Conservation (phyloP, 2,113 vertebrate species). For the Hemiscyllium ocellatum region DNA sequence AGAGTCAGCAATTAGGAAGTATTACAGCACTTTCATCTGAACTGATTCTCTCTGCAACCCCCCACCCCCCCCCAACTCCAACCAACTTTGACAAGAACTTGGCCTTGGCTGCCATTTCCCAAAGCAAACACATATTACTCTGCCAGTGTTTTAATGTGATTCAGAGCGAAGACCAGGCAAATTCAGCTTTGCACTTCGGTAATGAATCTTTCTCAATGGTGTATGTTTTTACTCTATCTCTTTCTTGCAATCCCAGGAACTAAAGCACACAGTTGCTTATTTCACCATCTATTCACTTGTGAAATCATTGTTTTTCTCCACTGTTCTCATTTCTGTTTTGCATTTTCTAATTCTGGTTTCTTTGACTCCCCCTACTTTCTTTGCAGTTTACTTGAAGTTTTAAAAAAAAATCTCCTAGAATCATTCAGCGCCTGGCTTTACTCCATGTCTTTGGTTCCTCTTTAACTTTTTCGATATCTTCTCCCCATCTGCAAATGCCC, state of each 20-base stretch:
- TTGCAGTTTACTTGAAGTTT: background rate
- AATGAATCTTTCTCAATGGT: background rate
- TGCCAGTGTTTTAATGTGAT: background rate
- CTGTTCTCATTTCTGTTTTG: background rate
- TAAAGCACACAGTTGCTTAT: background rate
- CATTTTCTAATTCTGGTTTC: background rate
- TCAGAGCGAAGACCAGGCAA: background rate
- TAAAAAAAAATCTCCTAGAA: background rate
- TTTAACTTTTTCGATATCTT: background rate
- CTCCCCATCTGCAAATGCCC: background rate
- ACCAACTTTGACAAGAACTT: background rate
- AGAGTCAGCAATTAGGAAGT: background rate
- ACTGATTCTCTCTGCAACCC: background rate
- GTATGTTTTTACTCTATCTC: background rate
- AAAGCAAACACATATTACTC: background rate
- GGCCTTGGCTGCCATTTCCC: background rate
- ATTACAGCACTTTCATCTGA: background rate
- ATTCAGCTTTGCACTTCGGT: background rate
- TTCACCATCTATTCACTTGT: background rate
- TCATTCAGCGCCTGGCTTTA: background rate
- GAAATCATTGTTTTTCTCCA: background rate
- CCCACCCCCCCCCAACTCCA: background rate
- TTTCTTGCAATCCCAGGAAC: background rate
- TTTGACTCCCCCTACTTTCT: background rate
- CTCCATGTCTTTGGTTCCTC: background rate